Percentiles rank a stretch among this genome's conserved stretches.
Evolutionary conservation across 2,797 vertebrate species (phyloP).

Genomic region (Lycodopsis pacificus): DNA sequence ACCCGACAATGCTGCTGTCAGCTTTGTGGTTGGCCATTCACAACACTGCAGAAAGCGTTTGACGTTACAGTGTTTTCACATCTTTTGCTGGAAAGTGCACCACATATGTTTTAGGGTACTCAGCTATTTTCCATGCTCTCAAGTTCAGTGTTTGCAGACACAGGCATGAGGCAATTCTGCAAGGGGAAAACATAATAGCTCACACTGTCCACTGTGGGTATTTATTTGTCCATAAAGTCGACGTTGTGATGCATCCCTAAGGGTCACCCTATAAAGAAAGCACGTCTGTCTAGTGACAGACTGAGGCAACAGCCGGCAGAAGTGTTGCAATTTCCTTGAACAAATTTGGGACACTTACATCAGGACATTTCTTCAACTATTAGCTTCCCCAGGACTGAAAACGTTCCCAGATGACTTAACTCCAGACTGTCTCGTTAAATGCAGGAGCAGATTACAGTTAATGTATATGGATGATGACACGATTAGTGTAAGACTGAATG

Average conservation of each 20-base stretch:
- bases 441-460: conserved; percentile 32
- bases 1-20: conserved; percentile 52
- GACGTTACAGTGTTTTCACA: conserved; percentile 42
- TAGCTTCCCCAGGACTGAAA: conserved; percentile 47
- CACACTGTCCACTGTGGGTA: conserved; percentile 48
- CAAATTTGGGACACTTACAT: conserved; percentile 61
- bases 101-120: conserved; percentile 57
- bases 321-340: conserved; percentile 68
- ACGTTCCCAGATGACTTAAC: conserved; percentile 31
- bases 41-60: conserved; percentile 23
- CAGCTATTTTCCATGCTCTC: conserved; percentile 65
- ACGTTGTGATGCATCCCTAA: conserved; percentile 62
- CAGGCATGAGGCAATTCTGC: conserved; percentile 64
- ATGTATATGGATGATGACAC: conserved; percentile 29
- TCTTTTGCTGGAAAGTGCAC: conserved; percentile 53
- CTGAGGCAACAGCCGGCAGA: conserved; percentile 75
- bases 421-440: conserved; percentile 27
- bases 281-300: conserved; percentile 50
- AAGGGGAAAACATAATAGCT: conserved; percentile 59
- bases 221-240: conserved; percentile 52
- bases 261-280: conserved; percentile 56
- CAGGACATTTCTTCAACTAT: conserved; percentile 49
- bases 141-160: conserved; percentile 54
- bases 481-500: conserved; percentile 34
- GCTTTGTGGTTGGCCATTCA: conserved; percentile 30